phyloP scores from a whole-genome alignment of 2,888 invertebrate genomes.

The Steinernema carpocapsae region DNA sequence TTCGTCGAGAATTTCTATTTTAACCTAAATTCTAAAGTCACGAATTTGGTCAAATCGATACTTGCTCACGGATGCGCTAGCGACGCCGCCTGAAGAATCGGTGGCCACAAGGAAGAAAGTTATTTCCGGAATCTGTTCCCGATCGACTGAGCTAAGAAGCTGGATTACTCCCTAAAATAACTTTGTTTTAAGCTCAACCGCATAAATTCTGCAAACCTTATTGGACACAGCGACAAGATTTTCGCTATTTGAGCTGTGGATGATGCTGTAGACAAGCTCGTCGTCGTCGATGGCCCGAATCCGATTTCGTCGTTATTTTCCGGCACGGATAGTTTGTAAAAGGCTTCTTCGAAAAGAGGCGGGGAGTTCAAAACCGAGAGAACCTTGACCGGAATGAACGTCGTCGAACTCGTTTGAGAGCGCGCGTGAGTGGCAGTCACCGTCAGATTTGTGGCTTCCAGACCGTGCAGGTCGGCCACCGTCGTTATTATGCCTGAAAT shows the following conservation, averaged over 20 bases:
- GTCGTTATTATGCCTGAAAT: constrained; percentile 13
- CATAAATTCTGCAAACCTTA: neutral
- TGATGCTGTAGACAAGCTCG: neutral
- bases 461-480: neutral
- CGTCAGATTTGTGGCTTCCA: neutral
- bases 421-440: neutral
- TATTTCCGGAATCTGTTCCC: constrained; percentile 9
- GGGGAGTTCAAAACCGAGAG: neutral
- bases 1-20: constrained; percentile 3
- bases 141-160: neutral
- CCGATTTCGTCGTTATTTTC: constrained; percentile 5
- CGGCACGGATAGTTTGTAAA: neutral
- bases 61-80: neutral
- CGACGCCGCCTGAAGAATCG: neutral
- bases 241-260: neutral
- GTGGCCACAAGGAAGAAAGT: constrained; percentile 16
- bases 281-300: constrained; percentile 10
- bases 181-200: neutral
- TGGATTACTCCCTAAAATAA: neutral
- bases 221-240: neutral
- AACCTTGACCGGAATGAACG: constrained; percentile 3
- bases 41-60: neutral
- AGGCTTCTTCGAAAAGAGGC: neutral
- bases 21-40: neutral
- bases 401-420: constrained; percentile 20